Conservation (phyloP, 2,797 vertebrate species). For the Rachycentron canadum region DNA sequence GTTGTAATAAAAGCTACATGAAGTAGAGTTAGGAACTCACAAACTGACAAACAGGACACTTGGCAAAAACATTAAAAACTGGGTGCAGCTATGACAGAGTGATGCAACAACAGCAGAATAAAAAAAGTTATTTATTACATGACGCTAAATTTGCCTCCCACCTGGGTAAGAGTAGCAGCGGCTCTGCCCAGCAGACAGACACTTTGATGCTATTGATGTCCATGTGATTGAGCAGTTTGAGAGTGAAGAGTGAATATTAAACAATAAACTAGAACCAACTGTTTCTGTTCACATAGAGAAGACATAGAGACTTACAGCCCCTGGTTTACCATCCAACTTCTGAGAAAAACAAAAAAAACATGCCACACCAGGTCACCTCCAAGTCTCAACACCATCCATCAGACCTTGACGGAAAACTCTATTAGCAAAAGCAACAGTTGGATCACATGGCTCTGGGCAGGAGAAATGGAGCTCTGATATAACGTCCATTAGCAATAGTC, state of each 20-base stretch:
- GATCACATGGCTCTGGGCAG: conserved; percentile 17
- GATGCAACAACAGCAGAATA: background rate
- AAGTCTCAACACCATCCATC: conserved; percentile 42
- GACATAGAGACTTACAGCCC: background rate
- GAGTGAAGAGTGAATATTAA: conserved; percentile 21
- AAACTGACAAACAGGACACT: background rate
- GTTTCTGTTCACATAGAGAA: background rate
- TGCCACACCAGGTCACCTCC: conserved; percentile 5
- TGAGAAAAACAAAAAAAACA: conserved; percentile 2
- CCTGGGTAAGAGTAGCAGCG: background rate
- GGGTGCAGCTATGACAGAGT: background rate
- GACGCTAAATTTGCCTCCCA: background rate
- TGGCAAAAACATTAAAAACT: background rate
- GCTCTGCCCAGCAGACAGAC: background rate
- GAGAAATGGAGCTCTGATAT: conserved; percentile 36
- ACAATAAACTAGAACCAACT: conserved; percentile 24
- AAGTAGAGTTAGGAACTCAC: background rate
- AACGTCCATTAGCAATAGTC: conserved; percentile 31
- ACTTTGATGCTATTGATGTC: conserved; percentile 11
- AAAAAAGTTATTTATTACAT: background rate
- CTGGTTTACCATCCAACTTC: conserved; percentile 5
- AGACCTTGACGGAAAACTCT: conserved; percentile 45
- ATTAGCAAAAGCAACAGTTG: conserved; percentile 41
- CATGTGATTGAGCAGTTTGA: conserved; percentile 1
- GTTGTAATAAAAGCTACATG: background rate